phyloP scores from a whole-genome alignment of 1,140 invertebrate genomes.

The Drosophila quadrilineata region DNA sequence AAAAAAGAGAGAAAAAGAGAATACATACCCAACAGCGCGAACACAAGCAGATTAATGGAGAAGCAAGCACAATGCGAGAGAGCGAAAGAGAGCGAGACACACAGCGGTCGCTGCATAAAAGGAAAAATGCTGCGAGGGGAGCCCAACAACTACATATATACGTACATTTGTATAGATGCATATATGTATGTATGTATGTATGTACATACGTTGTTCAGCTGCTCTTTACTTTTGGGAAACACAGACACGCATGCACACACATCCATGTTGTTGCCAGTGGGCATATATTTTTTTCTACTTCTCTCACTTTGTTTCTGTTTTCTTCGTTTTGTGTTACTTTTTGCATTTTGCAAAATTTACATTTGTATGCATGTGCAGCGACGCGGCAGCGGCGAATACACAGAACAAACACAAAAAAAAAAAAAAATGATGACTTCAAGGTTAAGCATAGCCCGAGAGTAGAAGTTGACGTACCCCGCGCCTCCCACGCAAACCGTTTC shows the following conservation, averaged over 20 bases:
- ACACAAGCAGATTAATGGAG: slow-evolving; percentile 26
- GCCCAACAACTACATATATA: slow-evolving; percentile 18
- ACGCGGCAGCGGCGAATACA: slow-evolving; percentile 18
- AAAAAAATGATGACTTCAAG: slow-evolving; percentile 48
- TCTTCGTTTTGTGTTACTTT: too few relatives aligned
- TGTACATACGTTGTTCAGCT: slow-evolving; percentile 10
- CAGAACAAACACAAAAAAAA: slow-evolving; percentile 34
- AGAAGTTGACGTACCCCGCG: slow-evolving; percentile 29
- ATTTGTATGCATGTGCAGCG: slow-evolving; percentile 43
- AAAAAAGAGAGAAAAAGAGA: slow-evolving; percentile 38
- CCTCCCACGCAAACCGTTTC: slow-evolving; percentile 32
- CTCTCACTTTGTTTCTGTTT: too few relatives aligned
- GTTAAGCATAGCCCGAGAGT: slow-evolving; percentile 45
- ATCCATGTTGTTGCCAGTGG: slow-evolving; percentile 31
- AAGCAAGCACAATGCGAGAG: slow-evolving; percentile 30
- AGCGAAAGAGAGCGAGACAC: slow-evolving; percentile 48
- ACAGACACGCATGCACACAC: neutral
- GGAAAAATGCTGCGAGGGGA: slow-evolving; percentile 1
- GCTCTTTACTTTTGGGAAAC: slow-evolving; percentile 3
- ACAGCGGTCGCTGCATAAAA: slow-evolving; percentile 12
- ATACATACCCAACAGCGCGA: slow-evolving; percentile 32
- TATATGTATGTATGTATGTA: slow-evolving; percentile 13
- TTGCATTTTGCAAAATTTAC: slow-evolving; percentile 42
- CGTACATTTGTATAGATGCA: neutral
- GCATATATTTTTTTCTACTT: too few relatives aligned